These are phyloP conservation scores for Dermochelys coriacea DNA, from an alignment of 2,797 vertebrate species.

Conservation along the genomic window DNA sequence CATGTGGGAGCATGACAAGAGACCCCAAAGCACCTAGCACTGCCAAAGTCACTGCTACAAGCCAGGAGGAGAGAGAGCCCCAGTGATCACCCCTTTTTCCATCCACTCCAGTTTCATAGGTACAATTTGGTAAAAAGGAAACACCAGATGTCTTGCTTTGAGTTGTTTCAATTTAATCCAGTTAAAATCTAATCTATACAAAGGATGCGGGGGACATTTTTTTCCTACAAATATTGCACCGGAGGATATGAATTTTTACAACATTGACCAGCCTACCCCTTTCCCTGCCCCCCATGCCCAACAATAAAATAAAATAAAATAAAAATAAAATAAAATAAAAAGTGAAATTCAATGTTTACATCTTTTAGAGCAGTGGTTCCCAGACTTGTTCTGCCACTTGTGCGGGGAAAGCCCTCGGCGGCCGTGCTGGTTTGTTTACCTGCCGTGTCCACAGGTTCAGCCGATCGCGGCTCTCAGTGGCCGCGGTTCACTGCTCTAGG, in stretches of 20 bases:
- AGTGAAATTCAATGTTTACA: constrained; percentile 12
- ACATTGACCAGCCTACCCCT: constrained; percentile 31
- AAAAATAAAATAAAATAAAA: no score
- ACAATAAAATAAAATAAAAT: background rate
- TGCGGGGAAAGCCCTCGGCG: no score
- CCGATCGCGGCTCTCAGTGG: no score
- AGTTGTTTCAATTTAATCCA: constrained; percentile 74
- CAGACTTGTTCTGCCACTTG: no score
- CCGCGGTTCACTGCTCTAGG: no score
- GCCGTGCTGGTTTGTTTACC: no score
- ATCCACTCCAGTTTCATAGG: background rate
- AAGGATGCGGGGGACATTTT: constrained; percentile 47
- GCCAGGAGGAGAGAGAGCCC: no score
- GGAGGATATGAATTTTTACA: constrained; percentile 65
- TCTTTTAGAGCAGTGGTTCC: background rate
- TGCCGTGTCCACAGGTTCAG: no score
- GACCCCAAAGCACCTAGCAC: no score
- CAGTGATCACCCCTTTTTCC: background rate
- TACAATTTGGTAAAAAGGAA: constrained; percentile 3
- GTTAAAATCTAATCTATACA: constrained; percentile 75
- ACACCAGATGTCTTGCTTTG: constrained; percentile 13
- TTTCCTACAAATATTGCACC: constrained; percentile 63
- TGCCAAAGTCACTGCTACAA: background rate
- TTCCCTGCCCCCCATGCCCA: constrained; percentile 14
- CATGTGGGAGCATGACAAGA: no score